Conservation (phyloP, 2,888 invertebrate species). For the Argynnis bischoffii region DNA sequence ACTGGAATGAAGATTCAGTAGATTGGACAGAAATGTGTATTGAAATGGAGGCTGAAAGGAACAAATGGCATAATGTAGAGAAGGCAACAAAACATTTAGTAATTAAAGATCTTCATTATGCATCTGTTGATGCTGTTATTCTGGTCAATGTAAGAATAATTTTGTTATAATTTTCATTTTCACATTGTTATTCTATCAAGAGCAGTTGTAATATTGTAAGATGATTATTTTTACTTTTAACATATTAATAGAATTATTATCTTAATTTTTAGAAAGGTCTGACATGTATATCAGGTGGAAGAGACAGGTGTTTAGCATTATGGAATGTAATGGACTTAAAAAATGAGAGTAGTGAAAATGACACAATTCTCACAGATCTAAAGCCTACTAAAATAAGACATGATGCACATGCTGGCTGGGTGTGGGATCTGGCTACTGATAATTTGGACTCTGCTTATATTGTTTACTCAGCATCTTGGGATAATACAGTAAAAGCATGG, state of each 20-base stretch:
- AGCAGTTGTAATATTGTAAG: no score
- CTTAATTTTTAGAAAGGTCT: conserved; percentile 64
- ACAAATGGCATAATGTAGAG: conserved; percentile 78
- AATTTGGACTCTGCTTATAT: conserved; percentile 62
- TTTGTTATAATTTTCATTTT: not conserved
- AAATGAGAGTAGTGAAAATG: conserved; percentile 51
- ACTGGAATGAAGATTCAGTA: conserved; percentile 65
- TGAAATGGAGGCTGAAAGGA: conserved; percentile 81
- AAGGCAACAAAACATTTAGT: conserved; percentile 73
- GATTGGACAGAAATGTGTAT: conserved; percentile 83
- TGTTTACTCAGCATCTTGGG: conserved; percentile 84
- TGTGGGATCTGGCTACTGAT: conserved; percentile 82
- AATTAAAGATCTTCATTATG: conserved; percentile 79
- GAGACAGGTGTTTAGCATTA: conserved; percentile 81
- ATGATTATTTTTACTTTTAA: no score
- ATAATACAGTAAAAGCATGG: conserved; percentile 83
- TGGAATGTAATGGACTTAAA: conserved; percentile 72
- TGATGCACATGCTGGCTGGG: conserved; percentile 84
- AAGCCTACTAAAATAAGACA: conserved; percentile 61
- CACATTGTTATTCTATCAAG: no score
- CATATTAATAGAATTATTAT: not conserved
- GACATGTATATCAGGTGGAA: conserved; percentile 81
- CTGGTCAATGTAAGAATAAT: conserved; percentile 77
- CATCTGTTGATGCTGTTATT: conserved; percentile 82
- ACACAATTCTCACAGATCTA: conserved; percentile 51